A percentile compares a stretch with the other conserved stretches of the same genome.
These are phyloP conservation scores for Linnaemya tessellans DNA, from an alignment of 2,888 invertebrate species.

Conservation along the genomic window DNA sequence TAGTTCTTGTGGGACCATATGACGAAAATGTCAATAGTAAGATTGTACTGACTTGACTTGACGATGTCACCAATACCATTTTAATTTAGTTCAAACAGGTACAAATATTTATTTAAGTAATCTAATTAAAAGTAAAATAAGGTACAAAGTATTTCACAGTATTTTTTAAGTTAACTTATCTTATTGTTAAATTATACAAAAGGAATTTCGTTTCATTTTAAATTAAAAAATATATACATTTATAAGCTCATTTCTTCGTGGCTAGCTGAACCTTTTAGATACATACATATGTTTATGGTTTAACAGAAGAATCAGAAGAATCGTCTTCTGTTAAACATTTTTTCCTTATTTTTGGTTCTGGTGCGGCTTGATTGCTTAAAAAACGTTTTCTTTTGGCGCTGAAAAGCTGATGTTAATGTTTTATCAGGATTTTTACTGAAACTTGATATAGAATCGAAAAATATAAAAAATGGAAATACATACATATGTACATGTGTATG, in stretches of 20 bases:
- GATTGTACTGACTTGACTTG: not conserved
- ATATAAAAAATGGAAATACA: not conserved
- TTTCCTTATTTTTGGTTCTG: not conserved
- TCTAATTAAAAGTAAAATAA: no score
- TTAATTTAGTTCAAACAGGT: no score
- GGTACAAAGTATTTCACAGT: not conserved
- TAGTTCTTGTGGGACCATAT: no score
- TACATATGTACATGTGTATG: not conserved
- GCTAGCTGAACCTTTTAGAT: no score
- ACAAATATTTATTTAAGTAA: no score
- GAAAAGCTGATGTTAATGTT: not conserved
- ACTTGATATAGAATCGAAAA: not conserved
- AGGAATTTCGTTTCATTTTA: no score
- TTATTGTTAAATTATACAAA: slow-evolving; percentile 1
- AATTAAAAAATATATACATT: not conserved
- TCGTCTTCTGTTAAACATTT: not conserved
- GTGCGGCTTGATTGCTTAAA: not conserved
- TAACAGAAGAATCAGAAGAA: not conserved
- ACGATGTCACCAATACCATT: not conserved
- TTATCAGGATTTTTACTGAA: not conserved
- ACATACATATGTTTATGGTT: no score
- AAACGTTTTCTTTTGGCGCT: not conserved
- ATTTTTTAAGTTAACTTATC: not conserved
- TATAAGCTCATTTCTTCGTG: no score
- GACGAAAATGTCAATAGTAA: not conserved